A percentile compares a stretch with the other conserved stretches of the same genome.
These are phyloP conservation scores for Epistrophe eligans DNA, from an alignment of 2,888 invertebrate species.

Conservation along the genomic window DNA sequence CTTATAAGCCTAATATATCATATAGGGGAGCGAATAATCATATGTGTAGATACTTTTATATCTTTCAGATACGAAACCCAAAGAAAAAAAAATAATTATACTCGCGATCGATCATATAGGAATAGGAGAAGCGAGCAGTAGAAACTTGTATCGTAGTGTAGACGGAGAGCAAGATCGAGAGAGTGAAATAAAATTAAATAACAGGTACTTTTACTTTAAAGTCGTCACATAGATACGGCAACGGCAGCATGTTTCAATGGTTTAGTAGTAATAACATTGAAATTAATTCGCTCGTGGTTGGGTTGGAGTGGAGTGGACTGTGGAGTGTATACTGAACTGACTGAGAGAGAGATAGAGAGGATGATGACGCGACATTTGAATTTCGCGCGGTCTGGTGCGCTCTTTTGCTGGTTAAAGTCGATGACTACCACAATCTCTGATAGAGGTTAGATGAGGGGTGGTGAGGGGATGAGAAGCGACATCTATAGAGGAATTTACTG, in stretches of 20 bases:
- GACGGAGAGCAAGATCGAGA: constrained; percentile 55
- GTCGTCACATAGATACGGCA: constrained; percentile 12
- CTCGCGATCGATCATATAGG: neutral
- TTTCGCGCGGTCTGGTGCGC: constrained; percentile 69
- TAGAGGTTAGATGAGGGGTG: neutral
- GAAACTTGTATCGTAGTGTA: constrained; percentile 22
- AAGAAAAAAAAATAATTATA: neutral
- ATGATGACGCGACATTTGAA: constrained; percentile 71
- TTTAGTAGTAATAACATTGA: constrained; percentile 70
- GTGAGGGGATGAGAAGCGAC: neutral
- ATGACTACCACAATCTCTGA: constrained; percentile 51
- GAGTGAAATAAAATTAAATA: constrained; percentile 75
- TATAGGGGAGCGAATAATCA: constrained; percentile 17
- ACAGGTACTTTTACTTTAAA: constrained; percentile 76
- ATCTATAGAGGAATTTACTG: constrained; percentile 33
- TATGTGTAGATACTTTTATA: constrained; percentile 54
- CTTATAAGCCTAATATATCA: neutral
- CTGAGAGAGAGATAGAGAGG: constrained; percentile 38
- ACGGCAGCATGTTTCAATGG: constrained; percentile 30
- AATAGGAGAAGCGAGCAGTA: neutral
- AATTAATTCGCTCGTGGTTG: constrained; percentile 52
- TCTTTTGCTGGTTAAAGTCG: constrained; percentile 35
- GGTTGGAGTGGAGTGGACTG: neutral
- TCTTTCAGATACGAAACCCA: constrained; percentile 48
- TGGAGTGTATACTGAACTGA: too few species aligned